Evolutionary conservation across 2,888 invertebrate genomes (phyloP), one percentile per base, ranked within the genome.

Genomic region (Himalopsyche anomala): DNA sequence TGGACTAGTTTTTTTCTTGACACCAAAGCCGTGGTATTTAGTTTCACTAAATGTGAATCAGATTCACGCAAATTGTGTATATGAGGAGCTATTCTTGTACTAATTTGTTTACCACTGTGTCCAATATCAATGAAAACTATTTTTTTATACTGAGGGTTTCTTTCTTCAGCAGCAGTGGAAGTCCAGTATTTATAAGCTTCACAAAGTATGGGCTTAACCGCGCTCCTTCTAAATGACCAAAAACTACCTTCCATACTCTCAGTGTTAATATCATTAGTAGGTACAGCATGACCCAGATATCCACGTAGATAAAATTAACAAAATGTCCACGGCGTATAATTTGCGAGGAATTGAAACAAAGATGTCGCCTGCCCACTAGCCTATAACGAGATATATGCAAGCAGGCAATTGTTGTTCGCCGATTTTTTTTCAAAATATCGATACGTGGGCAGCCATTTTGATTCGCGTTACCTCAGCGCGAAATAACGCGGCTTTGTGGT

Each of bases 291-390:
- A 74, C 74, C 74, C 74, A 74, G 74, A 38, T 74, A 36, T 74
- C 11, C 28, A 36, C 74, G 74, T 74, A 28, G 74, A 74, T 74
- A 74, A 74, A 74, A 74, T 74, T 74, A 74, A 74, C 74, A 74
- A 74, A 74, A 74, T 74, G 74, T 74, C 74, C 74, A 38, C 74
- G 36, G 74, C 38, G 74, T 74, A 74, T 74, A 74, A 74, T 74
- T 74, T 74, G 74, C 74, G 74, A 74, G 74, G 74, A 74, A 74
- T 74, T 36, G 74, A 74, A 74, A 74, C 74, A 74, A 74, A 74
- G 74, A 74, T 74, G 74, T 74, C 74, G 74, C 74, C 74, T 74
- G 74, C 74, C 74, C 74, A 74, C 74, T 19, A 36, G 74, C 74
- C 74, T 74, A 74, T 74, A 74, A 74, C 74, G 36, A 74, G 74